A percentile compares a stretch with the other conserved stretches of the same genome.
Conservation (phyloP, 2,888 invertebrate genomes). For the Sarcophaga rosellei region DNA sequence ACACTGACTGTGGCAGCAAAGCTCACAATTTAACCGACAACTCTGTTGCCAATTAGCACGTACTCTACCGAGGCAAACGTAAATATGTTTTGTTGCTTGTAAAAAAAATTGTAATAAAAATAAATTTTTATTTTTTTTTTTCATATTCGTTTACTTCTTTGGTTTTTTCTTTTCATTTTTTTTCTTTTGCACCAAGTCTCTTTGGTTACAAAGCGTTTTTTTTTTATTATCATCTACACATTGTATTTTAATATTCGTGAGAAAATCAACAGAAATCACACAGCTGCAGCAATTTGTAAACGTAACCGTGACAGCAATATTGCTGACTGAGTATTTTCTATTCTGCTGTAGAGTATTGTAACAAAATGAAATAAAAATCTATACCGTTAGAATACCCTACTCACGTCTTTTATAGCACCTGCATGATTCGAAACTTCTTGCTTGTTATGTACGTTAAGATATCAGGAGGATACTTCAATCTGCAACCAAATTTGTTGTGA, state of each 20-base stretch:
- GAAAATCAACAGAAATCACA: slow-evolving; percentile 57
- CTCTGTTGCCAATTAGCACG: no score
- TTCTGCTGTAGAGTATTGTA: neutral
- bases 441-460: no score
- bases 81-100: slow-evolving; percentile 26
- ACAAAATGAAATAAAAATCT: slow-evolving; percentile 32
- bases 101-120: slow-evolving; percentile 56
- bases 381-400: neutral
- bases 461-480: no score
- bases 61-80: no score
- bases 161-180: slow-evolving; percentile 13
- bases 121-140: slow-evolving; percentile 1
- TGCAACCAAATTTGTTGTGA: no score
- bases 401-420: no score
- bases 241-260: slow-evolving; percentile 67
- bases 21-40: no score
- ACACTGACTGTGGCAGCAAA: no score
- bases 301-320: slow-evolving; percentile 18
- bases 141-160: neutral
- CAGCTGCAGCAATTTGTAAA: slow-evolving; percentile 46
- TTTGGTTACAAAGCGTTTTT: slow-evolving; percentile 13
- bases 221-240: slow-evolving; percentile 51
- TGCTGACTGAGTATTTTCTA: slow-evolving; percentile 24
- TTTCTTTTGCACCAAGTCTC: neutral
- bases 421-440: no score